phyloP scores from a whole-genome alignment of 2,113 vertebrate genomes.

The Paradisaea rubra region DNA sequence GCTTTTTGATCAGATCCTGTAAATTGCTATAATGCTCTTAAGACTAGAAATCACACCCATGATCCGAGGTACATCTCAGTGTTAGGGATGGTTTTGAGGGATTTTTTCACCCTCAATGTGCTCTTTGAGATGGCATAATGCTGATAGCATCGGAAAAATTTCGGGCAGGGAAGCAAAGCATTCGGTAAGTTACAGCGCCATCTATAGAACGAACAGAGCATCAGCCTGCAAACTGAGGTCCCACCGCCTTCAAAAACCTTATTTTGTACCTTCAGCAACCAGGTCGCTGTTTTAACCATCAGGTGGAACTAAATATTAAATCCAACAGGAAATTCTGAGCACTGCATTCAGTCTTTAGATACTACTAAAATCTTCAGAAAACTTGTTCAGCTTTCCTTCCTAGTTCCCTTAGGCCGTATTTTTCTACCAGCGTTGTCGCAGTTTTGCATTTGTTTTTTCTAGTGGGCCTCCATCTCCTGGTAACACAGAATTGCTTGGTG shows the following conservation, averaged over 20 bases:
- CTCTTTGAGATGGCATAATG: background rate
- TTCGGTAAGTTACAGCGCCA: conserved; percentile 43
- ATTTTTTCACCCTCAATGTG: background rate
- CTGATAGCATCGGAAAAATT: background rate
- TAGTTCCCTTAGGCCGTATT: background rate
- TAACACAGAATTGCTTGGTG: background rate
- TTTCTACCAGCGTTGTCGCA: background rate
- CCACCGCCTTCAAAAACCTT: background rate
- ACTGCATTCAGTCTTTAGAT: background rate
- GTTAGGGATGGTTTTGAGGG: background rate
- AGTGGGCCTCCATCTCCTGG: background rate
- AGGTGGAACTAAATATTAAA: background rate
- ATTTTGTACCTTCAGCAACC: background rate
- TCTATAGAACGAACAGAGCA: background rate
- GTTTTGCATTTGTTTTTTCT: background rate
- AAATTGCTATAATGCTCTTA: background rate
- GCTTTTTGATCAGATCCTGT: background rate
- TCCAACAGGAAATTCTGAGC: background rate
- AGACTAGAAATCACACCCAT: background rate
- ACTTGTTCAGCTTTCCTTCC: background rate
- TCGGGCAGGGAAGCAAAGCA: background rate
- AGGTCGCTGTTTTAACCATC: background rate
- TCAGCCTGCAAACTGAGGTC: background rate
- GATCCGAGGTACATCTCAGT: background rate
- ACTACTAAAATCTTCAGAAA: background rate